These are phyloP conservation scores for Zalophus californianus DNA, from an alignment of 2,797 vertebrate genomes.

Conservation along the genomic window DNA sequence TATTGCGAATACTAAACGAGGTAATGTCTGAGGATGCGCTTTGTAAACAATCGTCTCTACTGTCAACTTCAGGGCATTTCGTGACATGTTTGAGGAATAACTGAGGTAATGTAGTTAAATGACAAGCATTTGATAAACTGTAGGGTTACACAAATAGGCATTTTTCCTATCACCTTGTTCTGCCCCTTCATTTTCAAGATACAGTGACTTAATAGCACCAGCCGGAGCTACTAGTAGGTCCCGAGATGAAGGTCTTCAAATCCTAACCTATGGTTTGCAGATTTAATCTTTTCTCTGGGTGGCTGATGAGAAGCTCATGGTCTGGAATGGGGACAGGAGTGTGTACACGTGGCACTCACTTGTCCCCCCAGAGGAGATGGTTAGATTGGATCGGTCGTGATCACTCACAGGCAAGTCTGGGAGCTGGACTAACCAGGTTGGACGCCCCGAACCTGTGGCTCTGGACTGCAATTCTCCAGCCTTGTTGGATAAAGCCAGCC, in stretches of 20 bases:
- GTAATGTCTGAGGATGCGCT: conserved; percentile 31
- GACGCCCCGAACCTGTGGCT: not conserved
- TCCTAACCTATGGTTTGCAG: not conserved
- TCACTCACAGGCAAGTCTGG: not conserved
- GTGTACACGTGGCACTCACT: accelerated
- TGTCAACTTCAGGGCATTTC: not conserved
- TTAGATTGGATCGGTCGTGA: not conserved
- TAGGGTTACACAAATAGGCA: not conserved
- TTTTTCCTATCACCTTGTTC: not conserved
- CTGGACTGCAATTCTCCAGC: not conserved
- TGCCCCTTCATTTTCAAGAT: not conserved
- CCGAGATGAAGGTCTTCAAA: not conserved
- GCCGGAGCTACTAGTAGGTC: not conserved
- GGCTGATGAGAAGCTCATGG: not conserved
- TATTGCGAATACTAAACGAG: conserved; percentile 27
- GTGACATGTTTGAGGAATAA: not conserved
- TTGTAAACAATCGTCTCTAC: not conserved
- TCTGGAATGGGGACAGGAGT: not conserved
- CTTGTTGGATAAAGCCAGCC: not conserved
- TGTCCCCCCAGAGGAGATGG: not conserved
- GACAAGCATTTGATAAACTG: not conserved
- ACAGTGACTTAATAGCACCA: not conserved
- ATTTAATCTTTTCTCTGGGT: not conserved
- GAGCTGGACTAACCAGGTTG: not conserved
- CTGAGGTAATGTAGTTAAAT: conserved; percentile 30